A percentile compares a stretch with the other conserved stretches of the same genome.
These are phyloP conservation scores for Aphidius colemani DNA, from an alignment of 2,888 invertebrate species.

Conservation along the genomic window DNA sequence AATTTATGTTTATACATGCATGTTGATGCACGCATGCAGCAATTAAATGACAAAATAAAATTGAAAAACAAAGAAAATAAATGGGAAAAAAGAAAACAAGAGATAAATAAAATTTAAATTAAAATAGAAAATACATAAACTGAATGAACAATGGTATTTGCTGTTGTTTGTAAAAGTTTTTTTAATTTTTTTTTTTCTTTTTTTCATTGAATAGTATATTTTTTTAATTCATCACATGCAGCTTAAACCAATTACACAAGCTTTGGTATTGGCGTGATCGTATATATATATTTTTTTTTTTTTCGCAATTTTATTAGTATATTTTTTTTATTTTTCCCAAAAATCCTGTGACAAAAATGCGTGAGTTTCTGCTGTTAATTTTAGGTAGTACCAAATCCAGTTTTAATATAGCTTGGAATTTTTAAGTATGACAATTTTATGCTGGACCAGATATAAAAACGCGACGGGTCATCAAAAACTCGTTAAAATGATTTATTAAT, in stretches of 20 bases:
- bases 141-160: too few relatives aligned
- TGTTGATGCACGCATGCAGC: too few relatives aligned
- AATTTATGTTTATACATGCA: too few relatives aligned
- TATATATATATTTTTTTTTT: background rate
- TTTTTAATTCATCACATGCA: too few relatives aligned
- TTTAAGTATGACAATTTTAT: conserved; percentile 24
- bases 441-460: conserved; percentile 32
- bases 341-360: background rate
- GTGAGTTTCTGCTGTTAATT: conserved; percentile 23
- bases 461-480: conserved; percentile 55
- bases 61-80: too few relatives aligned
- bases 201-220: too few relatives aligned
- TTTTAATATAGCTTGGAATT: background rate
- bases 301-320: background rate
- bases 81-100: too few relatives aligned
- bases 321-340: background rate
- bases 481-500: conserved; percentile 58
- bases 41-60: too few relatives aligned
- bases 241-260: background rate
- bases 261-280: conserved; percentile 23
- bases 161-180: too few relatives aligned
- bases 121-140: too few relatives aligned
- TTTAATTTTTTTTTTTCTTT: too few relatives aligned
- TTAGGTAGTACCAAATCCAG: conserved; percentile 22
- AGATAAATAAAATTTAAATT: too few relatives aligned